Evolutionary conservation across 2,888 invertebrate genomes (phyloP), one percentile per base, ranked within the genome.

Genomic region (Pilophorus perplexus): DNA sequence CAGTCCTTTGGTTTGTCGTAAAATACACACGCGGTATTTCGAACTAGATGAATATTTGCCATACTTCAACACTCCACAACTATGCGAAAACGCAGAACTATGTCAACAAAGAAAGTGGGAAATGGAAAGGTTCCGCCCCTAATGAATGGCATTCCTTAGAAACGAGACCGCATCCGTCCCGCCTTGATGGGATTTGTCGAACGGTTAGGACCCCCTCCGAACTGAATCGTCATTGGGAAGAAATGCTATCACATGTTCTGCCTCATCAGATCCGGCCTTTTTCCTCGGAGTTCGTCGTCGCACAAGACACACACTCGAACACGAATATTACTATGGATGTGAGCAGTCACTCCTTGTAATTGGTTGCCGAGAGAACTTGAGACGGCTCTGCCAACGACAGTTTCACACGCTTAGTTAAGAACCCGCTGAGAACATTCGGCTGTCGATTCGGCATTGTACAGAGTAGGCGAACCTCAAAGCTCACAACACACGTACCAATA

Each of bases 331-430:
- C 25, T 25, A 22, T 25, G 46, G 46, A 46, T 46, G 46, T 25
- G 12, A 14, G 46, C 20, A 22, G 46, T 46, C 46, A 46, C 46
- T 46, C 46, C 46, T 46, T 23, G 14, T 46, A 46, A 46, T 46
- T 46, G 46, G 22, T 46, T n/a, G 23, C 12, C 46, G 4, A n/a
- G 25, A 22, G 25, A 46, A n/a, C n/a, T n/a, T n/a, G 46, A 46
- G 46, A 46, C 14, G 46, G 23, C n/a, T n/a, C 46, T 46, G 46
- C 46, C 46, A 46, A 46, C 12, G 46, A 46, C 46, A 46, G 46
- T 46, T 46, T 46, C 46, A 46, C 46, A 46, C 46, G 46, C 46
- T 46, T 46, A 23, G 23, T 46, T 46, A n/a, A n/a, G n/a, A n/a
- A n/a, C n/a, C n/a, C n/a, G n/a, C n/a, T n/a, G n/a, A n/a, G n/a